Evolutionary conservation across 2,113 vertebrate genomes (phyloP).

Genomic region (Stomatorhinus ivindoensis): DNA sequence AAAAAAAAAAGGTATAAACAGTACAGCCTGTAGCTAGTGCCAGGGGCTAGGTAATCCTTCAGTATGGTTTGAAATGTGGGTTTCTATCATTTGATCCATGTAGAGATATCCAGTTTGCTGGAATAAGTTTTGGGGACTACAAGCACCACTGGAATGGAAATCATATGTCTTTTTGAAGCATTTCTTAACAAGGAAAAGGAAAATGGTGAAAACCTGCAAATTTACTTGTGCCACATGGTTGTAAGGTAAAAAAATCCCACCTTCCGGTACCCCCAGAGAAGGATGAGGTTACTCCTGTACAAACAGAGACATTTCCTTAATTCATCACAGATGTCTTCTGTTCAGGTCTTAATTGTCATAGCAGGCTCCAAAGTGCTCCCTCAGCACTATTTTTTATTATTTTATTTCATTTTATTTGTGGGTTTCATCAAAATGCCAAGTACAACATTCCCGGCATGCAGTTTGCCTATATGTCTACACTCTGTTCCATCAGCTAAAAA

Average conservation of each 20-base stretch:
- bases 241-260: neutral
- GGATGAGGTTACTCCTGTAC: conserved; percentile 45
- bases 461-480: conserved; percentile 19
- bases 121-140: neutral
- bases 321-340: conserved; percentile 53
- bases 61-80: neutral
- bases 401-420: conserved; percentile 8
- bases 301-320: conserved; percentile 49
- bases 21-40: neutral
- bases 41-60: neutral
- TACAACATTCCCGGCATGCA: conserved; percentile 34
- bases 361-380: conserved; percentile 41
- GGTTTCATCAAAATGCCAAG: conserved; percentile 37
- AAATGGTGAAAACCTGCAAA: neutral
- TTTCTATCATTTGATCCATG: neutral
- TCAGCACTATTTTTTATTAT: conserved; percentile 48
- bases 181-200: neutral
- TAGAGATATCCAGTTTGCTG: neutral
- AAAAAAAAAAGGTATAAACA: neutral
- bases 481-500: conserved; percentile 31
- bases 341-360: conserved; percentile 42
- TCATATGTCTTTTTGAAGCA: neutral
- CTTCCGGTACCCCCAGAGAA: conserved; percentile 26
- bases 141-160: neutral
- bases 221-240: conserved; percentile 6